These are phyloP conservation scores for Agrotis ipsilon DNA, from an alignment of 2,888 invertebrate species.

Conservation along the genomic window DNA sequence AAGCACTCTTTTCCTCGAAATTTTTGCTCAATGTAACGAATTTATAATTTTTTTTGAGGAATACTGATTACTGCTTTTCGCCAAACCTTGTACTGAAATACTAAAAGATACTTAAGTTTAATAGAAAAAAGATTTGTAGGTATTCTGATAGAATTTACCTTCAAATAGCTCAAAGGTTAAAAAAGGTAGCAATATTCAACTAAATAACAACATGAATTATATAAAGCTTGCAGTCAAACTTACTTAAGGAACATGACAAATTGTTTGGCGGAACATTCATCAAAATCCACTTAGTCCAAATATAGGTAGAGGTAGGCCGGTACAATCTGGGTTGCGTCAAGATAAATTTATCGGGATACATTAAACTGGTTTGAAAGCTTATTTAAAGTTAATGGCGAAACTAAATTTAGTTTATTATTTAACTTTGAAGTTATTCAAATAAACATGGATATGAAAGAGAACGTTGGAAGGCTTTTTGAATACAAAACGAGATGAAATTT, in stretches of 20 bases:
- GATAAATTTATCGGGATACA: conserved; percentile 37
- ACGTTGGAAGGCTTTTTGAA: neutral
- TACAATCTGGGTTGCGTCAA: conserved; percentile 25
- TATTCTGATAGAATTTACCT: too few species aligned
- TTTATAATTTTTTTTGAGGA: too few species aligned
- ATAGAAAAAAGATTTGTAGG: too few species aligned
- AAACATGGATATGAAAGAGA: neutral
- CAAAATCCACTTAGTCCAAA: conserved; percentile 51
- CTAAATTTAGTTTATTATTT: neutral
- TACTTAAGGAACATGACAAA: conserved; percentile 45
- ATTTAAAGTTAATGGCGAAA: conserved; percentile 1
- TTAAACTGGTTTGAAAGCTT: conserved; percentile 13
- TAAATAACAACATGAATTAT: conserved; percentile 9
- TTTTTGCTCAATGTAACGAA: too few species aligned
- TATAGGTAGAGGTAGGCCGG: conserved; percentile 27
- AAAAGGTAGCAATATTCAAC: too few species aligned
- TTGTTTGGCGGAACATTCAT: conserved; percentile 46
- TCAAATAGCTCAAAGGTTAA: neutral
- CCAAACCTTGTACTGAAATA: too few species aligned
- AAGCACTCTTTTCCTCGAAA: too few species aligned
- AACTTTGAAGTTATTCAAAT: conserved; percentile 2
- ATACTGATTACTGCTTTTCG: too few species aligned
- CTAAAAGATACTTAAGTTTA: too few species aligned
- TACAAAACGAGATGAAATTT: neutral
- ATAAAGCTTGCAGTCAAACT: conserved; percentile 34